These are phyloP conservation scores for Eubasilissa regina DNA, from an alignment of 1,140 invertebrate species.

Conservation along the genomic window DNA sequence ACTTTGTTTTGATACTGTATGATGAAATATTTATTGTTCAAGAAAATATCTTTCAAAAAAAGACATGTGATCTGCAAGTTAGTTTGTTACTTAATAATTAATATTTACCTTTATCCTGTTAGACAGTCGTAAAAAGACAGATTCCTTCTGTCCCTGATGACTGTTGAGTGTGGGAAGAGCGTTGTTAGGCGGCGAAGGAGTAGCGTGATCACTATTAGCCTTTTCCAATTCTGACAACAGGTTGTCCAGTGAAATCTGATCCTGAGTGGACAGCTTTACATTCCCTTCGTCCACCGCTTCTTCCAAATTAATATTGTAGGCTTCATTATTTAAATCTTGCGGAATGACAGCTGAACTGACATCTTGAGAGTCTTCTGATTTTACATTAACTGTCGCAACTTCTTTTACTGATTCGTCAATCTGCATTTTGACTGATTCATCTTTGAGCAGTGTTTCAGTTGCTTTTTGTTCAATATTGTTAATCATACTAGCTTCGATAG, in stretches of 20 bases:
- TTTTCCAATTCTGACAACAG: slow-evolving; percentile 70
- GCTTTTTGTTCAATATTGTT: slow-evolving; percentile 25
- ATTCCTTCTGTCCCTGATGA: slow-evolving; percentile 87
- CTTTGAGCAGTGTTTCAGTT: slow-evolving; percentile 27
- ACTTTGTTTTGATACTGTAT: too few species aligned
- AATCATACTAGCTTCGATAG: slow-evolving; percentile 47
- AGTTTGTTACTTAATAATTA: not conserved
- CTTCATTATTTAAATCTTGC: slow-evolving; percentile 32
- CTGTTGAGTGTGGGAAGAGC: slow-evolving; percentile 64
- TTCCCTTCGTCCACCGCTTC: slow-evolving; percentile 34
- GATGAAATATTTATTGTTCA: too few species aligned
- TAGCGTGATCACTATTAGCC: slow-evolving; percentile 66
- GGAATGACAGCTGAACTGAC: not conserved
- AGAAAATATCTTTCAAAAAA: not conserved
- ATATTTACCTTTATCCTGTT: slow-evolving; percentile 92
- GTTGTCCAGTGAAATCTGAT: slow-evolving; percentile 62
- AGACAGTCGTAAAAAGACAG: slow-evolving; percentile 93
- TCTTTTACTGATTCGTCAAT: slow-evolving; percentile 37
- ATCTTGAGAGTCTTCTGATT: slow-evolving; percentile 9
- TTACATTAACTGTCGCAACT: not conserved
- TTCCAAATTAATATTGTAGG: slow-evolving; percentile 46
- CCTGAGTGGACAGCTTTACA: slow-evolving; percentile 57
- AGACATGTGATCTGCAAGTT: not conserved
- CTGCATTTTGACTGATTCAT: slow-evolving; percentile 32
- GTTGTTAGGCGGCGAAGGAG: slow-evolving; percentile 54